Conservation (phyloP, 2,113 vertebrate species). For the Formicarius rufipectus region DNA sequence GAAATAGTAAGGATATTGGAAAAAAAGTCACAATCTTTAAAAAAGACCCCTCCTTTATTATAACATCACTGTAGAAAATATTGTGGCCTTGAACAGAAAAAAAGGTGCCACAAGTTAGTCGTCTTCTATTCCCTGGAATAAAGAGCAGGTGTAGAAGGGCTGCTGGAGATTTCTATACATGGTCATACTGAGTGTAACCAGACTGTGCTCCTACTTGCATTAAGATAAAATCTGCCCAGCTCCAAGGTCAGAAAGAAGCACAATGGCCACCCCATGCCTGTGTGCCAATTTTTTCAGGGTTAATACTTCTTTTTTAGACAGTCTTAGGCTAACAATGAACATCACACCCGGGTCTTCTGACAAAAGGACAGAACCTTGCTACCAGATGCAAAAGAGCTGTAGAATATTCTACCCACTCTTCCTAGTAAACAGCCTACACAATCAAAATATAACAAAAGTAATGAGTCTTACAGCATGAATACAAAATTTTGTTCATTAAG, state of each 20-base stretch:
- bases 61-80: neutral
- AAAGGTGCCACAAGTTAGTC: too few species aligned
- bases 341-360: neutral
- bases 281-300: fast-evolving
- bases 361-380: neutral
- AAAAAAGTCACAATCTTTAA: neutral
- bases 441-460: neutral
- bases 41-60: neutral
- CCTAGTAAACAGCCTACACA: neutral
- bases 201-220: neutral
- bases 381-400: neutral
- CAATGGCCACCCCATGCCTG: fast-evolving
- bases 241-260: neutral
- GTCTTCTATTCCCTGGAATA: neutral
- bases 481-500: neutral
- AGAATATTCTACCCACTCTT: neutral
- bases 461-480: neutral
- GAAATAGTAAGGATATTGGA: neutral
- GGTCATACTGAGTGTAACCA: neutral
- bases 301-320: neutral
- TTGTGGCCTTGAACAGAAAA: neutral
- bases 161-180: neutral
- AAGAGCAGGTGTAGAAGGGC: neutral
- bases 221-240: neutral
- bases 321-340: fast-evolving